Evolutionary conservation across 2,888 invertebrate species (phyloP).

Genomic region (Sinohyriopsis cumingii): DNA sequence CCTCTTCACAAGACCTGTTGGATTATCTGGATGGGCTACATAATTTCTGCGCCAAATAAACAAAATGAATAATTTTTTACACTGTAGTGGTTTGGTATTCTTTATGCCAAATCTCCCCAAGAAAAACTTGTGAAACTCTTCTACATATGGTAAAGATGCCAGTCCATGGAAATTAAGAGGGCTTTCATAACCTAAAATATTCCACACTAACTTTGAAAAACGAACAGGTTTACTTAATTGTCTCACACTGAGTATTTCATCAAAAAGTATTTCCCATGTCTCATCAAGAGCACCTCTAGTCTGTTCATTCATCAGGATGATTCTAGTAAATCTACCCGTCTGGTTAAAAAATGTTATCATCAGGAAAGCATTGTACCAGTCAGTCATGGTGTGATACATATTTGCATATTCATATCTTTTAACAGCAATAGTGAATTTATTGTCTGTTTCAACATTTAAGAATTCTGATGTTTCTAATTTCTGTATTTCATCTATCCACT

Average conservation of each 20-base stretch:
- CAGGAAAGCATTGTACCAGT: conserved; percentile 64
- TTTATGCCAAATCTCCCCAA: conserved; percentile 39
- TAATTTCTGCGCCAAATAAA: conserved; percentile 69
- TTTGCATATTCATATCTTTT: conserved; percentile 65
- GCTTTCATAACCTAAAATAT: conserved; percentile 66
- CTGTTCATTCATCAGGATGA: conserved; percentile 65
- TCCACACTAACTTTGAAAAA: conserved; percentile 60
- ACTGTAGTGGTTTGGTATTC: conserved; percentile 44
- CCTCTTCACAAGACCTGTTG: conserved; percentile 59
- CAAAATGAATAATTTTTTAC: conserved; percentile 54
- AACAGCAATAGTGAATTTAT: conserved; percentile 44
- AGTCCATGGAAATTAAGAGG: conserved; percentile 59
- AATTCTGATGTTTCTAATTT: neutral
- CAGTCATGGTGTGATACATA: conserved; percentile 65
- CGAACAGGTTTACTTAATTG: conserved; percentile 38
- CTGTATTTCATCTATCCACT: conserved; percentile 14
- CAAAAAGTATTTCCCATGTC: conserved; percentile 64
- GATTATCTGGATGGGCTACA: conserved; percentile 68
- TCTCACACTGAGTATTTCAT: conserved; percentile 47
- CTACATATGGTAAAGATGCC: conserved; percentile 49
- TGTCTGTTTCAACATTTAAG: neutral
- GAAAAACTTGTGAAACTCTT: conserved; percentile 66
- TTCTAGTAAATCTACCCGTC: conserved; percentile 45
- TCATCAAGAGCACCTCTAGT: conserved; percentile 60
- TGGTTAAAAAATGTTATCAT: conserved; percentile 48